These are phyloP conservation scores for Cairina moschata DNA, from an alignment of 2,113 vertebrate genomes.

Conservation along the genomic window DNA sequence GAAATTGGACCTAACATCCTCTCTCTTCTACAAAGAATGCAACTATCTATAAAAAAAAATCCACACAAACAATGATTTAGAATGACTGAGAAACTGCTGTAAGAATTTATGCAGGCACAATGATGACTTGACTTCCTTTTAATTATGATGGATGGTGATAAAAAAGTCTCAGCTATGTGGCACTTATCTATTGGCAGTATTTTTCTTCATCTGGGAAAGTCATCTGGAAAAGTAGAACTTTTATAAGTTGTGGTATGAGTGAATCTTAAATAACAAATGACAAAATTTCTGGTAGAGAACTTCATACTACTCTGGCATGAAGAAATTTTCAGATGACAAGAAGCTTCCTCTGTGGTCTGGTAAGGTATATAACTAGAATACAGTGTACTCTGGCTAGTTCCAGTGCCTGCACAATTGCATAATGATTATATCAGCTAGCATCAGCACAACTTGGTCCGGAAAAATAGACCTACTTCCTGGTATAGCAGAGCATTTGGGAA, in stretches of 20 bases:
- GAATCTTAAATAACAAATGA: neutral
- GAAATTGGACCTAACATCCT: neutral
- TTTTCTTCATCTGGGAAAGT: neutral
- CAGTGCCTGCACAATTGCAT: neutral
- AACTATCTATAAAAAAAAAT: neutral
- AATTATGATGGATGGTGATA: neutral
- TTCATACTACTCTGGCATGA: neutral
- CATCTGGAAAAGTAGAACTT: neutral
- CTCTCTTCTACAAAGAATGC: neutral
- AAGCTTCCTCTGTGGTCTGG: neutral
- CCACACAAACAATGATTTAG: neutral
- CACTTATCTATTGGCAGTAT: neutral
- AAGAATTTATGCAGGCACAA: neutral
- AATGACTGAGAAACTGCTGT: neutral
- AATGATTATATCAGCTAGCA: neutral
- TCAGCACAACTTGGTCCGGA: neutral
- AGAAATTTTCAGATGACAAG: neutral
- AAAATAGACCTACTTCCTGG: neutral
- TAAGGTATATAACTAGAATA: neutral
- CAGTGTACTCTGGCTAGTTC: neutral
- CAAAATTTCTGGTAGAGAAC: neutral
- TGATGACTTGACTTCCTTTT: neutral
- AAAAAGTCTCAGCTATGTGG: neutral
- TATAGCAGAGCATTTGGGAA: neutral
- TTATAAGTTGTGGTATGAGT: neutral